These are phyloP conservation scores for Merodon equestris DNA, from an alignment of 2,888 invertebrate genomes.

Conservation along the genomic window DNA sequence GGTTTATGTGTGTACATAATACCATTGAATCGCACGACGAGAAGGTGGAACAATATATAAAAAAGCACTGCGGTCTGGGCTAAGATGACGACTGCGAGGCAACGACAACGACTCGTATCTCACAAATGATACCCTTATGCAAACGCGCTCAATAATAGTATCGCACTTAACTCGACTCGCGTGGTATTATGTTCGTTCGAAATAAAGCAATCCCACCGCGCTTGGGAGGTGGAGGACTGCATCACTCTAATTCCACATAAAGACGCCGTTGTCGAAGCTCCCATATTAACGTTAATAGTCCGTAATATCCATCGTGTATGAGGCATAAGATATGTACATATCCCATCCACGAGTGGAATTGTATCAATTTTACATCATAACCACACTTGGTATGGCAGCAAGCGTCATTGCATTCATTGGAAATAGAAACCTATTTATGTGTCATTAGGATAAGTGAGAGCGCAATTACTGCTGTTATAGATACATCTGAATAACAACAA, in stretches of 20 bases:
- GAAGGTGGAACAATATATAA: not conserved
- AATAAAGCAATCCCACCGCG: constrained; percentile 49
- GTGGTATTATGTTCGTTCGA: constrained; percentile 35
- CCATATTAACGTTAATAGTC: constrained; percentile 59
- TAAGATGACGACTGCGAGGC: not conserved
- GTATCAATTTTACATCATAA: constrained; percentile 67
- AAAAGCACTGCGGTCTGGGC: not conserved
- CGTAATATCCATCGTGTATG: constrained; percentile 30
- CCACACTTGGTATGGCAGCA: constrained; percentile 48
- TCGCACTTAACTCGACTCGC: constrained; percentile 54
- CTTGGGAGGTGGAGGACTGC: constrained; percentile 15
- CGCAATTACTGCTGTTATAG: constrained; percentile 43
- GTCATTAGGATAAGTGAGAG: constrained; percentile 67
- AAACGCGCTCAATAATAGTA: constrained; percentile 57
- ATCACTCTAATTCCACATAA: constrained; percentile 5
- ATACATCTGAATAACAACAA: too few relatives aligned
- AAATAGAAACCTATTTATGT: constrained; percentile 64
- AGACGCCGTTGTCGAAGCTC: constrained; percentile 17
- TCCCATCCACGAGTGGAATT: constrained; percentile 41
- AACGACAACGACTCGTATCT: constrained; percentile 2
- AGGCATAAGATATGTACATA: not conserved
- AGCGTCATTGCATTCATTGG: constrained; percentile 29
- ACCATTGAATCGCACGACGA: not conserved
- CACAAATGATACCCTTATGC: constrained; percentile 42
- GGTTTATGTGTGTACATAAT: not conserved